Conservation (phyloP, 2,113 vertebrate species). For the Solenodon paradoxus region DNA sequence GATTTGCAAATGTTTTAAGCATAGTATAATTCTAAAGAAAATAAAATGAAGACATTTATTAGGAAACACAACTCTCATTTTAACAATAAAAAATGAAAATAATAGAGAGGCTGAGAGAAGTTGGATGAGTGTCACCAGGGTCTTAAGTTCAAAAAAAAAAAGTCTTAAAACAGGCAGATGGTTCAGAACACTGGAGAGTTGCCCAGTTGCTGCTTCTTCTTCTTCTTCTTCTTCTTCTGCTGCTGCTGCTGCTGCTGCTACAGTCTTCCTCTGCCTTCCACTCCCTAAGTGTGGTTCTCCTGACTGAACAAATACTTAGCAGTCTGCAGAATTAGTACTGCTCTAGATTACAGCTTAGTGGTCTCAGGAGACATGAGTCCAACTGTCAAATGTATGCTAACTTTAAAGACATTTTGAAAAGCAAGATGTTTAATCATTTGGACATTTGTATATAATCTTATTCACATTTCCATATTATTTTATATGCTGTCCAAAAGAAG, state of each 20-base stretch:
- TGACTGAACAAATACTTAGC: not conserved
- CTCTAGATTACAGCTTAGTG: not conserved
- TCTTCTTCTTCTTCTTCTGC: too few species aligned
- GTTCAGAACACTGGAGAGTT: not conserved
- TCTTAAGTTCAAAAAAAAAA: not conserved
- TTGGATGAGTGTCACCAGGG: not conserved
- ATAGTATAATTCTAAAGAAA: not conserved
- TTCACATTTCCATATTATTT: not conserved
- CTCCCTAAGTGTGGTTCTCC: not conserved
- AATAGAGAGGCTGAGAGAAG: not conserved
- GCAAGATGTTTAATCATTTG: not conserved
- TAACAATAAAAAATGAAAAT: not conserved
- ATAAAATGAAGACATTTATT: not conserved
- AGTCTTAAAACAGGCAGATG: not conserved
- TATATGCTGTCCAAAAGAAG: not conserved
- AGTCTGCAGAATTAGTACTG: not conserved
- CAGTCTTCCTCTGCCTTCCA: not conserved
- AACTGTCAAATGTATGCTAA: conserved; percentile 3
- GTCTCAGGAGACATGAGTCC: not conserved
- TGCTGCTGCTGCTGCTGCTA: not conserved
- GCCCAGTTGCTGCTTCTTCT: too few species aligned
- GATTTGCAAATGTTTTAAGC: not conserved
- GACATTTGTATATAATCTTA: not conserved
- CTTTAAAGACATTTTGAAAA: conserved; percentile 33
- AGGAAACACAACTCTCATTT: not conserved